Evolutionary conservation across 2,888 invertebrate species (phyloP).

Genomic region (Altica lythri): DNA sequence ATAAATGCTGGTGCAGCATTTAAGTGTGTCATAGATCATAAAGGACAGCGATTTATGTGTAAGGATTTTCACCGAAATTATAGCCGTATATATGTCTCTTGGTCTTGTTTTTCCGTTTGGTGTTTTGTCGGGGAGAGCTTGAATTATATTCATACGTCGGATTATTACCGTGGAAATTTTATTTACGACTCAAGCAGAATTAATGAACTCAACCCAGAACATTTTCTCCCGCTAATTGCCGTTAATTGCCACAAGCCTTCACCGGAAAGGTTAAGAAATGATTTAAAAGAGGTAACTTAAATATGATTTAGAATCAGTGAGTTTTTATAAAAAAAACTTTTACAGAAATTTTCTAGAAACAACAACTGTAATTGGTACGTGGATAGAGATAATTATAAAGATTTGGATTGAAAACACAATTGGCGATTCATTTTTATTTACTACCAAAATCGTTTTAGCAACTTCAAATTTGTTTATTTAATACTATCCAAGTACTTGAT

Average conservation of each 20-base stretch:
- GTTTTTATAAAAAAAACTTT: too few relatives aligned
- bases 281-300: background rate
- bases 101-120: slow-evolving; percentile 20
- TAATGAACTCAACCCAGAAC: slow-evolving; percentile 6
- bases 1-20: slow-evolving; percentile 13
- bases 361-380: too few relatives aligned
- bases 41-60: slow-evolving; percentile 19
- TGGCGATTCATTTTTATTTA: too few relatives aligned
- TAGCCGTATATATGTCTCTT: slow-evolving; percentile 15
- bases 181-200: slow-evolving; percentile 8
- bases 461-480: too few relatives aligned
- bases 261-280: background rate
- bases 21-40: slow-evolving; percentile 23
- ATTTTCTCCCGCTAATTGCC: background rate
- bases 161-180: slow-evolving; percentile 17
- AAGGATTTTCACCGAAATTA: slow-evolving; percentile 21
- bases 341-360: too few relatives aligned
- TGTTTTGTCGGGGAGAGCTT: slow-evolving; percentile 16
- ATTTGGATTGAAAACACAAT: too few relatives aligned
- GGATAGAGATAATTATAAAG: too few relatives aligned
- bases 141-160: slow-evolving; percentile 22
- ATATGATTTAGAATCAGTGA: too few relatives aligned
- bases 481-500: too few relatives aligned
- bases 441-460: too few relatives aligned
- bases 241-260: slow-evolving; percentile 1